Base-by-base conservation (phyloP, 2,797 vertebrate genomes). In the Acrocephalus scirpaceus region DNA sequence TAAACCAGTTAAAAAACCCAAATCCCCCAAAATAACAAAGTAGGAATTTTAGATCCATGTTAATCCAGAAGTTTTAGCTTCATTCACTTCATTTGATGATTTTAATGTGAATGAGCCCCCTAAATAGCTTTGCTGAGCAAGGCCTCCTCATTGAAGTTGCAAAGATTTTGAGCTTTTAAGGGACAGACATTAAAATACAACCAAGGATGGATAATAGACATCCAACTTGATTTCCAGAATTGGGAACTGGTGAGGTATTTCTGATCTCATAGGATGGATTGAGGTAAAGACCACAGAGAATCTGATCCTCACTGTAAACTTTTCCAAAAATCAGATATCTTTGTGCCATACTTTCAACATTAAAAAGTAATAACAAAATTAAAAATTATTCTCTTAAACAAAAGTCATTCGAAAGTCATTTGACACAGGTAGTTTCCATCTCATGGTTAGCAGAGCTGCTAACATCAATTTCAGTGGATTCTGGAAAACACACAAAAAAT, bases 1-100 rank as follows among this genome's bases (percentile, higher is more conserved):
- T 4, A 44, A 44, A 0, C 3, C 1, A 67, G 40, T 32, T 32
- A 9, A 6, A 15, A 20, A n/a, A 57, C 5, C 3, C 3, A 5
- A 79, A 66, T 4, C 3, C 7, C 6, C 1, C 3, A 12, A 62
- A 71, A 70, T 29, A 47, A 27, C 11, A 61, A 72, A 53, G 9
- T 27, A 50, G 14, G 12, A 65, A 18, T 38, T 27, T 75, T 79
- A 12, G 6, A 34, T 73, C 2, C 47, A 51, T 3, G 11, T 47
- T 69, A 7, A 57, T 72, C 9, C 9, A 36, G 22, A 58, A 44
- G 6, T 34, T 73, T 57, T 38, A 88, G 3, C 17, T 83, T 29
- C 7, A 48, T 86, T 86, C 15, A 20, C 13, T 84, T 79, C 4
- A 50, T 57, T 50, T 84, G 17, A 51, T 40, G 16, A n/a, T 60